phyloP scores from a whole-genome alignment of 1,140 invertebrate genomes.

The Drosophila arizonae region DNA sequence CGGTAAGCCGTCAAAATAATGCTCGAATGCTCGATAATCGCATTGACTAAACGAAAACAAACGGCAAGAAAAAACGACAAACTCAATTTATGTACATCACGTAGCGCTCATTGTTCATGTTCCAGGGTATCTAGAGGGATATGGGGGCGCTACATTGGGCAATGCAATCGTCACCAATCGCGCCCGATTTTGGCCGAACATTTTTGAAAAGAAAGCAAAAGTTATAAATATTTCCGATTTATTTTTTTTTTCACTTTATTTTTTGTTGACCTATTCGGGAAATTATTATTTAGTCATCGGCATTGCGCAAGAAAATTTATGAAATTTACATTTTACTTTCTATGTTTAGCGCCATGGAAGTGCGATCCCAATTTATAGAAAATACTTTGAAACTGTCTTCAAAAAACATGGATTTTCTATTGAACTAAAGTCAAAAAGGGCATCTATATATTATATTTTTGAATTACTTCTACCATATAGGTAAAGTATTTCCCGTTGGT shows the following conservation, averaged over 20 bases:
- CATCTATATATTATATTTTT: no score
- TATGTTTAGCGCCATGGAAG: not conserved
- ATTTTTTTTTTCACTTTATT: constrained; percentile 8
- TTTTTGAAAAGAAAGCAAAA: constrained; percentile 67
- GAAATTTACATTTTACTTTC: constrained; percentile 32
- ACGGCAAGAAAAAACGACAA: not conserved
- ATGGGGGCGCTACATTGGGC: not conserved
- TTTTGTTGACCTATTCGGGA: constrained; percentile 19
- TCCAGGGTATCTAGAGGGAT: not conserved
- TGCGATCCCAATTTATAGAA: no score
- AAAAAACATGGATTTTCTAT: no score
- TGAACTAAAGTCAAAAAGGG: no score
- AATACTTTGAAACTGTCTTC: no score
- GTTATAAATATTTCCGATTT: constrained; percentile 21
- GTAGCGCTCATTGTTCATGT: constrained; percentile 4
- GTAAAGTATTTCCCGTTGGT: no score
- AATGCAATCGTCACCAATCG: constrained; percentile 3
- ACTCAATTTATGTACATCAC: constrained; percentile 42
- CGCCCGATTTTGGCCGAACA: constrained; percentile 36
- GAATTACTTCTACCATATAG: no score
- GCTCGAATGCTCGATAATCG: constrained; percentile 29
- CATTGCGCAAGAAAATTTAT: constrained; percentile 44
- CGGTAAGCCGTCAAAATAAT: constrained; percentile 25
- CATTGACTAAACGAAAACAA: constrained; percentile 23
- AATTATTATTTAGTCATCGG: constrained; percentile 11